phyloP scores from a whole-genome alignment of 2,797 vertebrate species.

The Gastrophryne carolinensis region DNA sequence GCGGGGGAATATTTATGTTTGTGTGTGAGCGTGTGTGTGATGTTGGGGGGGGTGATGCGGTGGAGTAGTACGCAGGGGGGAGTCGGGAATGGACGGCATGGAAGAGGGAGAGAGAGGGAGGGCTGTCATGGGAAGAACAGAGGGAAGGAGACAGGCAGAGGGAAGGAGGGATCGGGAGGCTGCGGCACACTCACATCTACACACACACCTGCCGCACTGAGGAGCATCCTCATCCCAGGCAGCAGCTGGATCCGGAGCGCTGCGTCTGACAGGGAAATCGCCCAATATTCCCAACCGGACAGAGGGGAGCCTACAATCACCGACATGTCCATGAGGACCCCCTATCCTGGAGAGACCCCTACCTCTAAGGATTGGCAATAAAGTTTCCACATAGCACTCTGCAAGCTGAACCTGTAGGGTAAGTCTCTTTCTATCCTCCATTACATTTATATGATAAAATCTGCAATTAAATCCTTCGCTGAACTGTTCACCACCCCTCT shows the following conservation, averaged over 20 bases:
- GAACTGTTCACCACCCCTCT: no score
- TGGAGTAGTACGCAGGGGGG: conserved; percentile 23
- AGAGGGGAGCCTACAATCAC: neutral
- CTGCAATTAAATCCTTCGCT: no score
- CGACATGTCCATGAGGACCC: conserved; percentile 2
- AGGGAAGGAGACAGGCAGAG: conserved; percentile 37
- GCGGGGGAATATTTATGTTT: neutral
- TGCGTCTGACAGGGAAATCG: neutral
- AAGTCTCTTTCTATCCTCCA: neutral
- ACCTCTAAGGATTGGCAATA: conserved; percentile 9
- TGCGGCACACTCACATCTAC: conserved; percentile 21
- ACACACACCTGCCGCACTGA: conserved; percentile 46
- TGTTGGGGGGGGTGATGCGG: conserved; percentile 20
- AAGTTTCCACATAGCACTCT: conserved; percentile 28
- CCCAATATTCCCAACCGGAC: neutral
- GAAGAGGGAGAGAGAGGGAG: conserved; percentile 35
- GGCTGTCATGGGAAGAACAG: conserved; percentile 36
- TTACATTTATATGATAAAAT: neutral
- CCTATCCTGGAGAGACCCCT: neutral
- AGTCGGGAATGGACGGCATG: conserved; percentile 26
- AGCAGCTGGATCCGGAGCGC: conserved; percentile 25
- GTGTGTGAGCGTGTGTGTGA: no score
- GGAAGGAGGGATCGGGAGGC: conserved; percentile 20
- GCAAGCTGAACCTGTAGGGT: conserved; percentile 21
- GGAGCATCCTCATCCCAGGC: conserved; percentile 3